Evolutionary conservation across 2,888 invertebrate genomes (phyloP).

Genomic region (Dicroscelio sp.): DNA sequence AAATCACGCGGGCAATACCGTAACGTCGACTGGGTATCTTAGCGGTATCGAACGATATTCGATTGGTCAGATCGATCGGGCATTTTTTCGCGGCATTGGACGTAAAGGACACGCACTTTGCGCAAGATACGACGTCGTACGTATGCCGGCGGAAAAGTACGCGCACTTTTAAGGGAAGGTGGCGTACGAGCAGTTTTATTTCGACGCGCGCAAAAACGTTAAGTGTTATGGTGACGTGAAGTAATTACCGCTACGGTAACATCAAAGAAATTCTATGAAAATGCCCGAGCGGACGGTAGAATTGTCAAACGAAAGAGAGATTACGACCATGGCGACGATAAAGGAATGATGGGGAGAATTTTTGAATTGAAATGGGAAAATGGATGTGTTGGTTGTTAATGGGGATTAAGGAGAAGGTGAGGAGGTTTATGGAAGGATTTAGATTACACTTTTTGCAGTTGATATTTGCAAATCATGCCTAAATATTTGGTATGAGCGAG

Average conservation of each 20-base stretch:
- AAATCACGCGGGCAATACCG: constrained; percentile 44
- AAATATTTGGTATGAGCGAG: no score
- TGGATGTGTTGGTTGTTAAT: no score
- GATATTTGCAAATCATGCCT: no score
- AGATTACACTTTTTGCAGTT: no score
- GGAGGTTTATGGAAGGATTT: no score
- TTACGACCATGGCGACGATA: no score
- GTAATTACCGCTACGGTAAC: constrained; percentile 49
- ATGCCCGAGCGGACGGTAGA: not conserved
- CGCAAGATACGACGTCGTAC: constrained; percentile 29
- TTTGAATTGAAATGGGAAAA: no score
- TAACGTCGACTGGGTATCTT: constrained; percentile 57
- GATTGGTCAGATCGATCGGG: constrained; percentile 65
- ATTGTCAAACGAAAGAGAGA: not conserved
- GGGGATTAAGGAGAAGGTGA: no score
- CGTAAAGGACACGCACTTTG: constrained; percentile 51
- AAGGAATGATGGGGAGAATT: no score
- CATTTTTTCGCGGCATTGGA: constrained; percentile 42
- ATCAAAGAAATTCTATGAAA: constrained; percentile 37
- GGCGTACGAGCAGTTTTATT: constrained; percentile 20
- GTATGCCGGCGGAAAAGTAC: constrained; percentile 29
- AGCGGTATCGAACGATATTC: constrained; percentile 73
- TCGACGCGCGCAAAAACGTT: constrained; percentile 4
- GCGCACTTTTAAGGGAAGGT: constrained; percentile 40
- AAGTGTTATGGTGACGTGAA: constrained; percentile 45